Base-by-base conservation (phyloP, 1,140 invertebrate genomes). In the Drosophila bipectinata region DNA sequence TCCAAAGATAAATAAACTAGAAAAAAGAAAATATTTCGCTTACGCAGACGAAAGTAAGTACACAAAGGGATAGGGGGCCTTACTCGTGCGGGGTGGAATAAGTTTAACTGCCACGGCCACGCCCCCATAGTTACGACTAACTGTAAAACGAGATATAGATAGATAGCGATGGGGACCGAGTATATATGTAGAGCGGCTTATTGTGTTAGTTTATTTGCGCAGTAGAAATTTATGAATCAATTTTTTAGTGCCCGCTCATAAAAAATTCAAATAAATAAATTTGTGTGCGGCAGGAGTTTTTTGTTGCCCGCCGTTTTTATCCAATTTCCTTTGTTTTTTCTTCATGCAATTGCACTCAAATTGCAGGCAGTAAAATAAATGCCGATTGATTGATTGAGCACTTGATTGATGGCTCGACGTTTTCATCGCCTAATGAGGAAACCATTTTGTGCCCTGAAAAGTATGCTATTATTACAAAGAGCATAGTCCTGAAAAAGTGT, bases 331-430 rank as follows among this genome's bases (percentile, higher is more conserved):
- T 37, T 37, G 10, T 37, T 37, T 37, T 37, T 37, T 4, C 34
- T 4, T 12, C 21, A 53, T 80, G 59, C 54, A 55, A 57, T 67
- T 77, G 44, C 72, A 71, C 47, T 80, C 57, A 59, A 80, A 72
- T 81, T 72, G 67, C 57, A 48, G 59, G 48, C 71, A 67, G 67
- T 79, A 48, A 79, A 60, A 72, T 80, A 81, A 81, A 60, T 79
- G 60, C 41, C 41, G 72, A 66, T 72, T 80, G 78, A 81, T 81
- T 77, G 72, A 81, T 81, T 73, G 72, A 68, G 30, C 55, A n/a
- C 72, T 41, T 80, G 78, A 76, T 80, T 76, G 78, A 80, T 80
- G 59, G 60, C 62, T n/a, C 12, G 14, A 34, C 6, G 47, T 32
- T 67, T 62, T 67, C 63, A 18, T 32, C 37, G 66, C 32, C 51